Percentiles rank a stretch among this genome's conserved stretches.
These are phyloP conservation scores for Amphipoea lucens DNA, from an alignment of 2,888 invertebrate genomes.

Conservation along the genomic window DNA sequence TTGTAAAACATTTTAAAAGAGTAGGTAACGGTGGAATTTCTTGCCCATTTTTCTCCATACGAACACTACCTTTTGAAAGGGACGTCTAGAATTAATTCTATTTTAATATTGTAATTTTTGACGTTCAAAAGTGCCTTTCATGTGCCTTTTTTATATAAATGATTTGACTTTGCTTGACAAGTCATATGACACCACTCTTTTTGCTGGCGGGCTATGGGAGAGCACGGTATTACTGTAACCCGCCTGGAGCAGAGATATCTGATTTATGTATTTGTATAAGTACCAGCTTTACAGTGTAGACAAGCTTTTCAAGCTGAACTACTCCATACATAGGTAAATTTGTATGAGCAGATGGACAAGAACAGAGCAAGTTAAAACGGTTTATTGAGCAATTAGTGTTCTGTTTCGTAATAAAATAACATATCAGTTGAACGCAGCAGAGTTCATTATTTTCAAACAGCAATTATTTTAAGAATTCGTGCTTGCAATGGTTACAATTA, in stretches of 20 bases:
- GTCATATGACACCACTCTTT: not conserved
- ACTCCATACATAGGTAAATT: not conserved
- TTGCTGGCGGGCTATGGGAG: not conserved
- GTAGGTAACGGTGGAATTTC: too few relatives aligned
- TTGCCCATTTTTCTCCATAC: too few relatives aligned
- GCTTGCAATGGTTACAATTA: not conserved
- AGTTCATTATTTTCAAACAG: constrained; percentile 2
- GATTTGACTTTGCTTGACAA: not conserved
- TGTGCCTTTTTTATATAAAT: too few relatives aligned
- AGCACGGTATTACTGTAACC: not conserved
- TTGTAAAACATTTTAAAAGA: too few relatives aligned
- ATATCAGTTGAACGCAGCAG: not conserved
- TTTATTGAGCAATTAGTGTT: not conserved
- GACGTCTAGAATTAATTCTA: too few relatives aligned
- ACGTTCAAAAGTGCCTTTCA: too few relatives aligned
- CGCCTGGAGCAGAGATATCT: not conserved
- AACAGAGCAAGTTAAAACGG: not conserved
- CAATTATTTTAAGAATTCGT: not conserved
- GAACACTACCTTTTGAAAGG: too few relatives aligned
- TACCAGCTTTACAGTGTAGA: not conserved
- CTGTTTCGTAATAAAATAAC: not conserved
- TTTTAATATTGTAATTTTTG: too few relatives aligned
- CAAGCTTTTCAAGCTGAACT: not conserved
- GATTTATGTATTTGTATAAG: not conserved
- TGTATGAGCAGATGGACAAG: not conserved